These are phyloP conservation scores for Myanophis thanlyinensis DNA, from an alignment of 2,113 vertebrate species.

Conservation along the genomic window DNA sequence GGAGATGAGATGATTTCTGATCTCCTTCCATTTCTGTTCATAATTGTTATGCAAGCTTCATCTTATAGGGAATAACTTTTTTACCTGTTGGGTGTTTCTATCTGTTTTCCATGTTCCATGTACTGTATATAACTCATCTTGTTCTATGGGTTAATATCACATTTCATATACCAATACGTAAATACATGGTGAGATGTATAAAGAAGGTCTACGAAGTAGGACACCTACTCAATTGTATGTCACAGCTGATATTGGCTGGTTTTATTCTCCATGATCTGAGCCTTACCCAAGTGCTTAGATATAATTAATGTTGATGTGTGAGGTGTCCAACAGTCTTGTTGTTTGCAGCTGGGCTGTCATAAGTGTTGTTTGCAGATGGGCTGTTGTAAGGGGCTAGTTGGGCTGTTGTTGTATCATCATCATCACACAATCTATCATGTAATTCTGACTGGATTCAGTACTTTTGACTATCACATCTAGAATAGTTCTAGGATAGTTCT, in stretches of 20 bases:
- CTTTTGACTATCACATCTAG: not conserved
- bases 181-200: no score
- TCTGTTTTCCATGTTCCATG: not conserved
- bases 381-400: not conserved
- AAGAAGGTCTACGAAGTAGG: no score
- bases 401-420: not conserved
- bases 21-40: no score
- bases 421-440: not conserved
- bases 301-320: not conserved
- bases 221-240: no score
- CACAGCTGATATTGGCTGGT: no score
- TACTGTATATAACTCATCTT: not conserved
- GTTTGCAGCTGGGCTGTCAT: not conserved
- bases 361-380: no score
- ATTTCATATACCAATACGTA: not conserved
- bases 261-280: no score
- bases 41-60: not conserved
- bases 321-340: not conserved
- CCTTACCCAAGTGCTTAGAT: no score
- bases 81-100: not conserved
- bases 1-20: not conserved
- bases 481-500: not conserved
- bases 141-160: not conserved
- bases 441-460: not conserved
- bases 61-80: not conserved